A percentile compares a stretch with the other conserved stretches of the same genome.
phyloP scores from a whole-genome alignment of 2,113 vertebrate species.

The Empidonax traillii region DNA sequence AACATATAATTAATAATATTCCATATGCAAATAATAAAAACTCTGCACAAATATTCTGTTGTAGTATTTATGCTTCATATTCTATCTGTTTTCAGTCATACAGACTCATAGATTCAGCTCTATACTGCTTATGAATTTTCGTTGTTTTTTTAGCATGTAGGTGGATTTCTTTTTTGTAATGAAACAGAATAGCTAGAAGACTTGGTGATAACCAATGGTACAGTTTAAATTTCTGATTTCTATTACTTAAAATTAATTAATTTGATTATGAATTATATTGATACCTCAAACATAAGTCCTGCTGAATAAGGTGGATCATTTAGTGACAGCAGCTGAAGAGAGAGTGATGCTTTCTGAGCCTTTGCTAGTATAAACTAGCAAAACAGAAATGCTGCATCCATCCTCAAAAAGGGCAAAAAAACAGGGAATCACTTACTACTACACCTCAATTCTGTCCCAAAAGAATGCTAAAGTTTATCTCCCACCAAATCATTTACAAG shows the following conservation, averaged over 20 bases:
- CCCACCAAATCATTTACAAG: neutral
- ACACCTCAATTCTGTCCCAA: neutral
- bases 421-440: accelerated
- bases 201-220: neutral
- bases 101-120: neutral
- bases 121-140: neutral
- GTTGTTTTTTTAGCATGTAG: neutral
- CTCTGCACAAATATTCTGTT: neutral
- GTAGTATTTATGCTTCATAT: neutral
- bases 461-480: neutral
- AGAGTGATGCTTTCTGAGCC: neutral
- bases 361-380: neutral
- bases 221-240: neutral
- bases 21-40: neutral
- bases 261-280: neutral
- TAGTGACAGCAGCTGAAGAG: neutral
- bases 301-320: neutral
- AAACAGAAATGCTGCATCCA: neutral
- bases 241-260: neutral
- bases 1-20: neutral
- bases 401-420: neutral
- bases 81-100: neutral
- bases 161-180: neutral
- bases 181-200: neutral
- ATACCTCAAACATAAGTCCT: neutral